Evolutionary conservation across 2,888 invertebrate species (phyloP).

Genomic region (Oligia strigilis): DNA sequence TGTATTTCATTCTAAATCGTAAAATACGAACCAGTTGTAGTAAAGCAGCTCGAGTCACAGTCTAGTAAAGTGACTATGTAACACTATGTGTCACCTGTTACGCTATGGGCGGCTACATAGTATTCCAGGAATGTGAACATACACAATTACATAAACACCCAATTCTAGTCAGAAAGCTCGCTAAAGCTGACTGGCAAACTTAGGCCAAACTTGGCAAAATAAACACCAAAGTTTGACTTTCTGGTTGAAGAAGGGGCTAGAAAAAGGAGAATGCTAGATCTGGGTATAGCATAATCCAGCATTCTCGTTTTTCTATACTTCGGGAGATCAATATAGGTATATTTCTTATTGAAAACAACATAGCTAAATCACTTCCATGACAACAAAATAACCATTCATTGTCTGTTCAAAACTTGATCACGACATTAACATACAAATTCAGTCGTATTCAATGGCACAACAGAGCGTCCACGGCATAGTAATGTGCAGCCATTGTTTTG

Average conservation of each 20-base stretch:
- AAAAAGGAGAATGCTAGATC: background rate
- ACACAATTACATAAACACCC: background rate
- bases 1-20: background rate
- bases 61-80: background rate
- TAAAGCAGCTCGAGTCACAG: background rate
- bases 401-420: conserved; percentile 51
- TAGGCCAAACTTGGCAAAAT: background rate
- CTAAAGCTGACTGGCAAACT: background rate
- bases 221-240: background rate
- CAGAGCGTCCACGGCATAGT: conserved; percentile 51
- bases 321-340: background rate
- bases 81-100: background rate
- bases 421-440: conserved; percentile 60
- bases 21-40: background rate
- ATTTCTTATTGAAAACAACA: background rate
- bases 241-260: too few species aligned
- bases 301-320: background rate
- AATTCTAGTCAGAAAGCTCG: too few species aligned
- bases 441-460: conserved; percentile 50
- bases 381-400: conserved; percentile 31
- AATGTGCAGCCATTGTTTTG: conserved; percentile 60
- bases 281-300: background rate
- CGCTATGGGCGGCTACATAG: background rate
- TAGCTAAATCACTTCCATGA: background rate
- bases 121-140: background rate